Evolutionary conservation across 2,888 invertebrate genomes (phyloP).

Genomic region (Tenthredo scrophulariae): DNA sequence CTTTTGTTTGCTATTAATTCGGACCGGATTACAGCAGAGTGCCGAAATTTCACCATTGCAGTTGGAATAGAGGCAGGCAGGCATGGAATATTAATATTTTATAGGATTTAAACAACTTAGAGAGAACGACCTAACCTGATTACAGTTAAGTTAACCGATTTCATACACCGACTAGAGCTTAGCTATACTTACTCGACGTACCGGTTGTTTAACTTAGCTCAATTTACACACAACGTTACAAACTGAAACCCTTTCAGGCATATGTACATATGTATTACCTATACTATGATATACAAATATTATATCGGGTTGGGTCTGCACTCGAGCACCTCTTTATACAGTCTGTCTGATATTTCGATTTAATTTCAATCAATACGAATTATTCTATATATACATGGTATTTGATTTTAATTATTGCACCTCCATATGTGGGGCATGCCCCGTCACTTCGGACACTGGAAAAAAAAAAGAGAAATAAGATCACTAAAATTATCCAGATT

Average conservation of each 20-base stretch:
- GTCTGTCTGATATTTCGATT: background rate
- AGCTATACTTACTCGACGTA: background rate
- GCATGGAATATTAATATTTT: conserved; percentile 20
- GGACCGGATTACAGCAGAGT: background rate
- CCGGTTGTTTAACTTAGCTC: background rate
- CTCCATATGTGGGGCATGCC: background rate
- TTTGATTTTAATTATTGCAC: conserved; percentile 11
- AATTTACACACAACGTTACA: background rate
- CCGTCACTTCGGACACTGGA: too few relatives aligned
- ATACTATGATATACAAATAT: background rate
- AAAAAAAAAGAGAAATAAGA: too few relatives aligned
- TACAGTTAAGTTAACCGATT: background rate
- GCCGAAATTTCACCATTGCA: background rate
- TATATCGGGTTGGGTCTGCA: background rate
- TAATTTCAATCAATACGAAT: background rate
- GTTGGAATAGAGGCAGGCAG: background rate
- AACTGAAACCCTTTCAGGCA: background rate
- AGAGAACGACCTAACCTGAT: background rate
- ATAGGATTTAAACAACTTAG: conserved; percentile 29
- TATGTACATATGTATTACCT: background rate
- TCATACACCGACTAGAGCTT: background rate
- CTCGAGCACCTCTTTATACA: background rate
- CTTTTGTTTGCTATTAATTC: conserved; percentile 12
- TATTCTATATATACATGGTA: background rate
- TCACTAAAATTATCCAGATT: too few relatives aligned